phyloP scores from a whole-genome alignment of 2,113 vertebrate species.

The Ahaetulla prasina region DNA sequence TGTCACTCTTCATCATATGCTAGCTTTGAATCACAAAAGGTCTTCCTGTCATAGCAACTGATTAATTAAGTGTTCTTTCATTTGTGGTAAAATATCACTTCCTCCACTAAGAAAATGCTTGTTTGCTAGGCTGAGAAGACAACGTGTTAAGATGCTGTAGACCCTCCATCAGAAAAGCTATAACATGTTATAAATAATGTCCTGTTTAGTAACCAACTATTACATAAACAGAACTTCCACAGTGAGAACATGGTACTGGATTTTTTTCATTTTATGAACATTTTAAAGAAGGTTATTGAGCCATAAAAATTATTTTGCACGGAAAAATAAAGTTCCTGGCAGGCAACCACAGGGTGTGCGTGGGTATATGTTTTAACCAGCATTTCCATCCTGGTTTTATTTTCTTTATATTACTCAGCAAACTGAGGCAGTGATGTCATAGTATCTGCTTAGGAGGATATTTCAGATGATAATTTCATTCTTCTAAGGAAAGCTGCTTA shows the following conservation, averaged over 20 bases:
- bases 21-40: background rate
- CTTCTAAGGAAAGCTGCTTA: background rate
- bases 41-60: background rate
- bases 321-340: background rate
- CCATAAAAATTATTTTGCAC: background rate
- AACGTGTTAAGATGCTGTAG: background rate
- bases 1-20: background rate
- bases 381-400: background rate
- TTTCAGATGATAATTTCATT: background rate
- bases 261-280: background rate
- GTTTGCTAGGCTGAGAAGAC: background rate
- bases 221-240: background rate
- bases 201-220: background rate
- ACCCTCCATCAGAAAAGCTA: rapidly evolving
- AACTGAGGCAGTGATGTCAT: background rate
- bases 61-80: background rate
- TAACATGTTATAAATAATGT: background rate
- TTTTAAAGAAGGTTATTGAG: background rate
- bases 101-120: background rate
- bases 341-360: background rate
- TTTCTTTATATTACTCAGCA: background rate
- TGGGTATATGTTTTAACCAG: background rate
- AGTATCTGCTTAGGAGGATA: background rate
- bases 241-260: background rate
- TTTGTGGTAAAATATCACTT: background rate